These are phyloP conservation scores for Thunnus albacares DNA, from an alignment of 2,797 vertebrate genomes.

Conservation along the genomic window DNA sequence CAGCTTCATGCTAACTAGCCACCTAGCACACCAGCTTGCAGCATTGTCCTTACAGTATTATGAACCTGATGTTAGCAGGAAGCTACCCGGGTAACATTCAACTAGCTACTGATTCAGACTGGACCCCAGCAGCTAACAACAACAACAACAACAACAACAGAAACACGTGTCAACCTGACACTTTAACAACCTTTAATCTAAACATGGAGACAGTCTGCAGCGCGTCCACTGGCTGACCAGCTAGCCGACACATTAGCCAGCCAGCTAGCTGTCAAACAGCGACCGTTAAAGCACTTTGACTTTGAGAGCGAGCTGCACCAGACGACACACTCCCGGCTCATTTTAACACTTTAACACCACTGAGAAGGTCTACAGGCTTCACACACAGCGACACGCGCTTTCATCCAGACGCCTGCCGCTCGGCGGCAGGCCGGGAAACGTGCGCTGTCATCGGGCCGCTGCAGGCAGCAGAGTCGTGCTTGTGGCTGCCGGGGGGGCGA, in stretches of 20 bases:
- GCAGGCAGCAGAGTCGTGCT: slow-evolving; percentile 78
- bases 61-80: slow-evolving; percentile 48
- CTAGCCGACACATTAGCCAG: slow-evolving; percentile 53
- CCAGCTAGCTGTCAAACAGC: slow-evolving; percentile 77
- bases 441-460: slow-evolving; percentile 83
- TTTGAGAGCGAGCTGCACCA: slow-evolving; percentile 35
- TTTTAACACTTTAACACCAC: not conserved
- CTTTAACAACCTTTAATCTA: slow-evolving; percentile 1
- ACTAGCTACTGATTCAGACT: not conserved
- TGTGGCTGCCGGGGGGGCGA: slow-evolving; percentile 19
- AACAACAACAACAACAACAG: not conserved
- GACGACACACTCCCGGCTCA: not conserved
- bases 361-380: fast-evolving
- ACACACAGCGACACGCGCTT: not conserved
- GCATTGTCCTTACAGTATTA: slow-evolving; percentile 67
- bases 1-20: slow-evolving; percentile 45
- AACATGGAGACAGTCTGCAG: not conserved
- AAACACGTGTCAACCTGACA: not conserved
- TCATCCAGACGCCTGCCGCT: not conserved
- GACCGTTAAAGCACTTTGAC: slow-evolving; percentile 41
- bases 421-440: slow-evolving; percentile 55
- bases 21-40: slow-evolving; percentile 46
- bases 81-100: slow-evolving; percentile 33
- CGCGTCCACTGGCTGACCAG: not conserved
- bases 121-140: not conserved